Evolutionary conservation across 2,113 vertebrate genomes (phyloP).

Genomic region (Cyphomyrus plagiostoma): DNA sequence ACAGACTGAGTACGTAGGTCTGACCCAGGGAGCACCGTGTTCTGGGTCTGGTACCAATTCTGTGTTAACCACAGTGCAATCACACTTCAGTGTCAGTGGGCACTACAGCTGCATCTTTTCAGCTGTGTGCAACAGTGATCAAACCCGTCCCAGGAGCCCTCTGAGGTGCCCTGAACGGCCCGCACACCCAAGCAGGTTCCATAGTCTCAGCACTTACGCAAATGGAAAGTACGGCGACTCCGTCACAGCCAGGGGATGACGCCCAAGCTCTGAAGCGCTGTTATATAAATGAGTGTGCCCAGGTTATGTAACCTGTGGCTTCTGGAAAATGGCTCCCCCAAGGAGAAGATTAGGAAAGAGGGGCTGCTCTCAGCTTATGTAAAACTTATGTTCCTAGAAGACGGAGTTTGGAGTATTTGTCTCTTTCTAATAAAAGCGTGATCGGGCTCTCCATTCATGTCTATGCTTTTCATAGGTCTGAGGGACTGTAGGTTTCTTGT

Average conservation of each 20-base stretch:
- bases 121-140: neutral
- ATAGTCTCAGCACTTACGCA: neutral
- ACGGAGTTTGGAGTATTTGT: neutral
- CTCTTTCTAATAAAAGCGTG: neutral
- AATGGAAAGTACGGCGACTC: neutral
- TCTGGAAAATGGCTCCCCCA: neutral
- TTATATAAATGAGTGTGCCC: slow-evolving; percentile 23
- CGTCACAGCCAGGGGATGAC: slow-evolving; percentile 12
- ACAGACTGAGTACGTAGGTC: neutral
- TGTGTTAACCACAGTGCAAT: neutral
- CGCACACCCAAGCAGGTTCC: neutral
- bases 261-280: neutral
- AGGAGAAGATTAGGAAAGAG: neutral
- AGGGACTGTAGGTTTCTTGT: neutral
- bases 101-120: neutral
- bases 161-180: neutral
- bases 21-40: neutral
- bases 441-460: neutral
- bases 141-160: neutral
- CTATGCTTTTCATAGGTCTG: neutral
- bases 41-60: neutral
- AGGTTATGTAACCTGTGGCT: slow-evolving; percentile 22
- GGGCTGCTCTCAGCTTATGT: neutral
- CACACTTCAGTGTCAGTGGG: neutral
- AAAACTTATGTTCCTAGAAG: neutral